Percentiles rank a stretch among this genome's conserved stretches.
These are phyloP conservation scores for Canis aureus DNA, from an alignment of 2,113 vertebrate species.

Conservation along the genomic window DNA sequence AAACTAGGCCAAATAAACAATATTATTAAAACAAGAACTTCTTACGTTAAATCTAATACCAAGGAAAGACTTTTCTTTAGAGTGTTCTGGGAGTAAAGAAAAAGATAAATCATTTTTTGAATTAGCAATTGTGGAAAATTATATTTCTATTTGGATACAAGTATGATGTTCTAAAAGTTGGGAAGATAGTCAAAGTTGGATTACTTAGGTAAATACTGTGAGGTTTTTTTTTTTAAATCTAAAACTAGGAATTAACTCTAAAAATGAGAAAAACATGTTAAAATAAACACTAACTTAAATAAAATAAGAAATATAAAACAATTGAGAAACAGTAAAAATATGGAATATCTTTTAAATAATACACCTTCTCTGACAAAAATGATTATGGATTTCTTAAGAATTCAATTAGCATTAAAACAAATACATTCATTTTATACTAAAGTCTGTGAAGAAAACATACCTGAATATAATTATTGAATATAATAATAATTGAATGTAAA, in stretches of 20 bases:
- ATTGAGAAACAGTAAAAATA: background rate
- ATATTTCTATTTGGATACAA: background rate
- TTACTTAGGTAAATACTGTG: background rate
- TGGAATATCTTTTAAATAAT: background rate
- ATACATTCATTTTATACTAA: background rate
- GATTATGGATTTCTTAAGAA: background rate
- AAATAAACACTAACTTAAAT: background rate
- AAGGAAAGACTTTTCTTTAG: background rate
- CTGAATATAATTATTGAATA: background rate
- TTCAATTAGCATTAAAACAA: background rate
- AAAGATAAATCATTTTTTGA: background rate
- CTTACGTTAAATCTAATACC: background rate
- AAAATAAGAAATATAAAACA: background rate
- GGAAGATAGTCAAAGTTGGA: background rate
- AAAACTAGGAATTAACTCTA: background rate
- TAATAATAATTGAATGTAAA: background rate
- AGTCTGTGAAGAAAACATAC: background rate
- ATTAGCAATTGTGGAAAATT: background rate
- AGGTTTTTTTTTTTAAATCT: background rate
- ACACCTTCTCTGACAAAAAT: background rate
- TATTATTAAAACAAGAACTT: background rate
- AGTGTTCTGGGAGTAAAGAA: background rate
- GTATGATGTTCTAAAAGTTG: background rate
- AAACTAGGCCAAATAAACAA: background rate
- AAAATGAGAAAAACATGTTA: background rate